phyloP scores from a whole-genome alignment of 37 sponge, comb jelly and placozoan genomes.

The Cliona cf. orientalis region DNA sequence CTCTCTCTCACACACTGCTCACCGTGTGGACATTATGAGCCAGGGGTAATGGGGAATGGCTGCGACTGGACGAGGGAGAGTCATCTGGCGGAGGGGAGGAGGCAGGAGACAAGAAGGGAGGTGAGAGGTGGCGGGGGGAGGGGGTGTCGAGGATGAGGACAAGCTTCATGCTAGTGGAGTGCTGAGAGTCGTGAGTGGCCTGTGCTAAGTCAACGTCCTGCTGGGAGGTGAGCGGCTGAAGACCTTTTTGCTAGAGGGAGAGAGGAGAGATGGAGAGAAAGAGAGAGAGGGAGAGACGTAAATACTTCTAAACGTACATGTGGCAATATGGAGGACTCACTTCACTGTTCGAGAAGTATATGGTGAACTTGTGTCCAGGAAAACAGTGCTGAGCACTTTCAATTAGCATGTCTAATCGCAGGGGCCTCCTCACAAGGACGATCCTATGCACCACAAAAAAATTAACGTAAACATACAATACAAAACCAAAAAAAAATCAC shows the following conservation, averaged over 20 bases:
- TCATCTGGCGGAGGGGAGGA: slow-evolving; percentile 33
- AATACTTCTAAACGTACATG: background rate
- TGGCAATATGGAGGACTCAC: slow-evolving; percentile 7
- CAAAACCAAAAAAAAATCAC: background rate
- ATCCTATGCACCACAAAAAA: slow-evolving; percentile 28
- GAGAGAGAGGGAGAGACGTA: background rate
- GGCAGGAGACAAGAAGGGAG: slow-evolving; percentile 42
- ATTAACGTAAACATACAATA: background rate
- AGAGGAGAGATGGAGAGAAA: background rate
- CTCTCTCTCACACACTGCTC: no score
- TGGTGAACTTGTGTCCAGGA: slow-evolving; percentile 50
- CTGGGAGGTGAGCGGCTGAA: slow-evolving; percentile 37
- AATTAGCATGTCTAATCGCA: slow-evolving; percentile 29
- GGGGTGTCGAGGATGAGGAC: slow-evolving; percentile 18
- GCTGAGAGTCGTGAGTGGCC: slow-evolving; percentile 28
- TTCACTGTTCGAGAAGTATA: slow-evolving; percentile 67
- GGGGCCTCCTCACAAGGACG: slow-evolving; percentile 48
- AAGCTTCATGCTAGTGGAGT: slow-evolving; percentile 34
- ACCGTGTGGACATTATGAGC: background rate
- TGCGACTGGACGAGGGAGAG: slow-evolving; percentile 36
- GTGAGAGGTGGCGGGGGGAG: slow-evolving; percentile 24
- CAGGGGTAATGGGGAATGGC: slow-evolving; percentile 27
- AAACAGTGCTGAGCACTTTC: slow-evolving; percentile 44
- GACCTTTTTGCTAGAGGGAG: slow-evolving; percentile 36
- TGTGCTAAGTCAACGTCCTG: slow-evolving; percentile 37